Evolutionary conservation across 2,113 vertebrate species (phyloP).

Genomic region (Neodon shergylaensis): DNA sequence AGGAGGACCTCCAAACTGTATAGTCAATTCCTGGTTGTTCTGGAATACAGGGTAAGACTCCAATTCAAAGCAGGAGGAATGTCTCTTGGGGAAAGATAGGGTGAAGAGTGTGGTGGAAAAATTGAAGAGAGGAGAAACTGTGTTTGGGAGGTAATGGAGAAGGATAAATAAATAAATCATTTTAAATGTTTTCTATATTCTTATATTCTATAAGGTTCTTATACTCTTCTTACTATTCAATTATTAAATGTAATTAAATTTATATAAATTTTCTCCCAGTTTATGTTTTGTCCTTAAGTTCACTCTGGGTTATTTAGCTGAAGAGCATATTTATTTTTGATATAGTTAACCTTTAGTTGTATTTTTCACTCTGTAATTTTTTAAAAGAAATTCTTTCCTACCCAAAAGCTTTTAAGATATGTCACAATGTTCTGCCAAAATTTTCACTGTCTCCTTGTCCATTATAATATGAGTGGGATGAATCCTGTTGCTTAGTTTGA

Average conservation of each 20-base stretch:
- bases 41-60: neutral
- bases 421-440: neutral
- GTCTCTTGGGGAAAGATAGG: no score
- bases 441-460: neutral
- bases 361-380: neutral
- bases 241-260: neutral
- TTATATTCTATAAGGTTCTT: neutral
- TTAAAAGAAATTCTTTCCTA: neutral
- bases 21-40: neutral
- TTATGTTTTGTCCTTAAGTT: neutral
- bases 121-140: no score
- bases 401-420: neutral
- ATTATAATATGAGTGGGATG: neutral
- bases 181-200: neutral
- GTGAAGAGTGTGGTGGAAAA: no score
- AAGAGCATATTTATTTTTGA: neutral
- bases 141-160: no score
- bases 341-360: neutral
- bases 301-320: neutral
- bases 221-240: neutral
- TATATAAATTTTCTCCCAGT: neutral
- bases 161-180: no score
- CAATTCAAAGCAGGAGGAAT: neutral
- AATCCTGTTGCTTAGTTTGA: neutral
- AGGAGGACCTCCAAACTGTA: neutral